A percentile compares a stretch with the other conserved stretches of the same genome.
These are phyloP conservation scores for Phylloscopus trochilus DNA, from an alignment of 2,113 vertebrate species.

Conservation along the genomic window DNA sequence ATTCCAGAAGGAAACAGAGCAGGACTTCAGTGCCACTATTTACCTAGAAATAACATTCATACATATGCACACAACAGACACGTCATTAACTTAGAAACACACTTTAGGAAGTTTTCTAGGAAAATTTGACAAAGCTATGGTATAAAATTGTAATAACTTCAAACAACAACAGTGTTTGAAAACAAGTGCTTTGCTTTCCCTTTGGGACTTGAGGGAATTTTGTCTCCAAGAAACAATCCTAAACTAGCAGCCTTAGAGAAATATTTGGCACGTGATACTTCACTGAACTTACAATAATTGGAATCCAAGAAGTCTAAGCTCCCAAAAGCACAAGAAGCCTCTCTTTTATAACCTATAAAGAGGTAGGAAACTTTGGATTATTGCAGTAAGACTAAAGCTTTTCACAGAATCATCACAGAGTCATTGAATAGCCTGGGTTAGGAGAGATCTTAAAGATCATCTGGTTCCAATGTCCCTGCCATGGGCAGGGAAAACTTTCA, in stretches of 20 bases:
- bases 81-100: neutral
- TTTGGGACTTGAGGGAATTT: neutral
- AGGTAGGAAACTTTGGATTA: neutral
- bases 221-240: neutral
- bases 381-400: neutral
- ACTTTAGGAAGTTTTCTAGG: neutral
- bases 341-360: neutral
- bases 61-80: neutral
- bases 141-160: neutral
- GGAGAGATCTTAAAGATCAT: neutral
- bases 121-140: neutral
- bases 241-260: neutral
- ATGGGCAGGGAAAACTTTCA: neutral
- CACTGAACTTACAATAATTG: neutral
- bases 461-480: neutral
- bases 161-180: neutral
- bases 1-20: neutral
- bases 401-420: neutral
- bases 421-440: neutral
- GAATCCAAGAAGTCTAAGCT: neutral
- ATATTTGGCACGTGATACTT: neutral
- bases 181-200: neutral
- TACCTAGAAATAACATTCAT: neutral
- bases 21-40: neutral
- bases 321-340: neutral